Evolutionary conservation across 2,113 vertebrate genomes (phyloP), one percentile per base, ranked within the genome.

Genomic region (Azemiops feae): DNA sequence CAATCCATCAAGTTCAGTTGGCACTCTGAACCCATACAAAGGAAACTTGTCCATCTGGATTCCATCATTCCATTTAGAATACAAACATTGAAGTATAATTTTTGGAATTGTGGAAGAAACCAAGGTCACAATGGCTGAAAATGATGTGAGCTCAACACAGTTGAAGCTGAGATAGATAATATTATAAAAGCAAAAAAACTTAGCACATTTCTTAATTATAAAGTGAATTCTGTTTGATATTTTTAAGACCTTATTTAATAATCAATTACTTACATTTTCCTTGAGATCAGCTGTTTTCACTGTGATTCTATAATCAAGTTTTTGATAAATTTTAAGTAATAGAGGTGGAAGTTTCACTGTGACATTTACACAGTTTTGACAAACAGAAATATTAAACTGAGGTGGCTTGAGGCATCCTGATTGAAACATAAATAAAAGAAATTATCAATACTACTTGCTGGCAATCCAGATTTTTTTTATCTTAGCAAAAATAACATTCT

Each of bases 341-440:
- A 93, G n/a, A 10, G 60, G 0, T 43, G 97, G 97, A 90, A 97
- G 91, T 58, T 95, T 95, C 88, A 98, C 39, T 3, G 47, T 95
- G 50, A 98, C 95, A 0, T 95, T 95, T 57, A 98, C 93, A 69
- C 95, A 97, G 89, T 93, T 91, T 1, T 12, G 6, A 55, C 96
- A 96, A 23, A 93, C 94, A 50, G 88, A 53, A 85, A 98, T 0
- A 86, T 87, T 95, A 91, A 98, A 97, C 43, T 96, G 91, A 25
- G 97, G 96, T 9, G 97, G 96, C 34, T 97, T 96, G 16, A 97
- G 22, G 14, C 0, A 1, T 23, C 96, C 97, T 98, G 92, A 89
- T 93, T 27, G 55, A 92, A 89, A 74, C 88, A 30, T 53, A 39
- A 39, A n/a, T 18, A 91, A 93, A 92, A 95, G 34, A 6, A 0